phyloP scores from a whole-genome alignment of 2,888 invertebrate species.

The Palloptera scutellata region DNA sequence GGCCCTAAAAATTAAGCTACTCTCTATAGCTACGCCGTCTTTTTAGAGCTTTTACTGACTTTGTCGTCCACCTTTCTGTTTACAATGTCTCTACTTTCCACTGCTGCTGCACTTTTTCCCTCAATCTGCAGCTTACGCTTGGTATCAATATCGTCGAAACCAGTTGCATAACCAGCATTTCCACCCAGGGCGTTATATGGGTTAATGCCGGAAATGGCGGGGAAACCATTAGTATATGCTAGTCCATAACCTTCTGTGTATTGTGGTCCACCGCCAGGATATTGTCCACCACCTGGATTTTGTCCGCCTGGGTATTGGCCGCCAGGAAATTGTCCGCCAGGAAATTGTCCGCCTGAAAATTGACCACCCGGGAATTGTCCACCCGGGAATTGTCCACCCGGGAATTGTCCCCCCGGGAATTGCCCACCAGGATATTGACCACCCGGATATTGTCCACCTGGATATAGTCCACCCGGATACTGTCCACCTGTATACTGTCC shows the following conservation, averaged over 20 bases:
- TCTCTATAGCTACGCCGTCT: background rate
- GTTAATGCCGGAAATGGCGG: conserved; percentile 5
- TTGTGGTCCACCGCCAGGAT: conserved; percentile 42
- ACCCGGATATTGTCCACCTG: conserved; percentile 32
- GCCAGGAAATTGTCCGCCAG: conserved; percentile 38
- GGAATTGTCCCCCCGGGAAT: conserved; percentile 34
- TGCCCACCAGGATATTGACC: conserved; percentile 36
- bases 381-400: conserved; percentile 35
- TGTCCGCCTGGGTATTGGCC: conserved; percentile 40
- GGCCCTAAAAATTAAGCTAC: background rate
- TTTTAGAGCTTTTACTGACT: conserved; percentile 46
- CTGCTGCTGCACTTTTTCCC: conserved; percentile 49
- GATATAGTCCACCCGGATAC: conserved; percentile 29
- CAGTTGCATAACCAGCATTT: conserved; percentile 29
- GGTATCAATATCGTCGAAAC: conserved; percentile 48
- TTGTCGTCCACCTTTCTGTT: conserved; percentile 48
- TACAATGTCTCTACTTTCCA: conserved; percentile 28
- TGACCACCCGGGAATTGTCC: conserved; percentile 37
- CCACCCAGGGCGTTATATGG: conserved; percentile 3
- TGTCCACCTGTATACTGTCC: conserved; percentile 30
- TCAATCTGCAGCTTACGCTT: conserved; percentile 39
- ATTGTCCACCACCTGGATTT: conserved; percentile 38
- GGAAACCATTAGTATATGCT: conserved; percentile 37
- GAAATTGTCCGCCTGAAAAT: conserved; percentile 36
- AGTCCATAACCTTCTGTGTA: conserved; percentile 56